phyloP scores from a whole-genome alignment of 2,113 vertebrate species.

The Micronycteris hirsuta region DNA sequence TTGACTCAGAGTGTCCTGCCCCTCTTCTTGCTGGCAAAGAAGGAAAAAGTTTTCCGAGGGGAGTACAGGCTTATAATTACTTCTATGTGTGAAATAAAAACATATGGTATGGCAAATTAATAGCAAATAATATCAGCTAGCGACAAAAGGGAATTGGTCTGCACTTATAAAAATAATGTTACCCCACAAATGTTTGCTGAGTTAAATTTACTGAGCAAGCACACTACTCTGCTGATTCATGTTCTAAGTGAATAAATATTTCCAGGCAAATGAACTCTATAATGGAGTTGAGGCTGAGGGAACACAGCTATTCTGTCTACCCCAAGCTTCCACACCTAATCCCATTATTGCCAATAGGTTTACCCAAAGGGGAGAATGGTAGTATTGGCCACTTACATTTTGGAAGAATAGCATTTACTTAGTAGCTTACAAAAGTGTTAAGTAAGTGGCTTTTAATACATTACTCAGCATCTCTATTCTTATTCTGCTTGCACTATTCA shows the following conservation, averaged over 20 bases:
- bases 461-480: neutral
- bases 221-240: conserved; percentile 41
- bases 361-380: conserved; percentile 3
- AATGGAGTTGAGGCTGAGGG: neutral
- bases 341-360: neutral
- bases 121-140: conserved; percentile 6
- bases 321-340: neutral
- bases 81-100: neutral
- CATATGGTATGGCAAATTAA: neutral
- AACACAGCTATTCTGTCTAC: neutral
- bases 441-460: neutral
- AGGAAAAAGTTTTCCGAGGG: neutral
- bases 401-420: conserved; percentile 4
- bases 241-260: conserved; percentile 38
- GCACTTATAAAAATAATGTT: conserved; percentile 36
- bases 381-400: neutral
- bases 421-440: neutral
- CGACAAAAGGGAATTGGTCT: conserved; percentile 31
- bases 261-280: conserved; percentile 21
- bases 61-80: neutral
- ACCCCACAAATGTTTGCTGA: neutral
- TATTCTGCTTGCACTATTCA: neutral
- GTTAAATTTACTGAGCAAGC: conserved; percentile 31
- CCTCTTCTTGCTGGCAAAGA: neutral
- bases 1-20: neutral